Base-by-base conservation (phyloP, 2,888 invertebrate species). In the Rambutsinella grinnellia region DNA sequence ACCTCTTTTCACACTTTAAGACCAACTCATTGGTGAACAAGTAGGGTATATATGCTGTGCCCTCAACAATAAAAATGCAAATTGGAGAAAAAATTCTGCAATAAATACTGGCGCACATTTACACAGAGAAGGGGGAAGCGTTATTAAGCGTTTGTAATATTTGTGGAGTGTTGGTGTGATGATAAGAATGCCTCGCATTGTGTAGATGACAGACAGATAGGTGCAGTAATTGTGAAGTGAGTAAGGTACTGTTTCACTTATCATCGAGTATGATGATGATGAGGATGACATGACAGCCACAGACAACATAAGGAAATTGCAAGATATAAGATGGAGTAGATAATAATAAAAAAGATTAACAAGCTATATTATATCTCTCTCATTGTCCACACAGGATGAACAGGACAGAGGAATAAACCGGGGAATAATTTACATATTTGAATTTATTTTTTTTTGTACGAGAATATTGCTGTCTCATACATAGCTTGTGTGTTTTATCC, bases 21-120 rank as follows among this genome's bases (percentile, higher is more conserved):
- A 10, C 8, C 23, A 6, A 54, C 24, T 24, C 24, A 6, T 15
- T 54, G 54, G 24, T 28, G 57, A 28, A 28, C 28, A 46, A 17
- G 60, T 13, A 8, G 36, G 36, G 13, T 36, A 36, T n/a, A n/a
- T n/a, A n/a, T n/a, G n/a, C n/a, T n/a, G n/a, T n/a, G n/a, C n/a
- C n/a, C n/a, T 44, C 67, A 66, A 74, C 74, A 74, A 74, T 74
- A 74, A 74, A 74, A 67, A 74, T 74, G 74, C 62, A 74, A 74
- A 74, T 74, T 74, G 67, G 54, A n/a, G n/a, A 27, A 56, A 67
- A 57, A 46, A 72, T 36, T n/a, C n/a, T 36, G 36, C 72, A 74
- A 67, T 56, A 44, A 19, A 63, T 65, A 49, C 24, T 58, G n/a
- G 49, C 3, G 49, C 19, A 17, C 6, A 49, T 49, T 8, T 36